Evolutionary conservation across 2,888 invertebrate species (phyloP), one percentile per base, ranked within the genome.

Genomic region (Caenorhabditis sp.): DNA sequence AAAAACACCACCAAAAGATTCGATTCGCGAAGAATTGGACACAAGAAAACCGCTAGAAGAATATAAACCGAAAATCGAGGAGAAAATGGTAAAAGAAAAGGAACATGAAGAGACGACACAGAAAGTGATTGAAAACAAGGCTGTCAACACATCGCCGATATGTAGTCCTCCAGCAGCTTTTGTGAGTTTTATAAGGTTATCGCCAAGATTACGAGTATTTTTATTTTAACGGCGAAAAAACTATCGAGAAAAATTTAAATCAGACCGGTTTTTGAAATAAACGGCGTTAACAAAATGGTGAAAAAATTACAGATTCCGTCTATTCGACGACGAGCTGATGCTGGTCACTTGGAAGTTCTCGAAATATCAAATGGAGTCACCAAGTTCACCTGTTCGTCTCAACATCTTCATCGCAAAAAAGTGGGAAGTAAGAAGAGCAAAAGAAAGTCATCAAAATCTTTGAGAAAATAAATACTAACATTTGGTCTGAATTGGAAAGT

Each of bases 291-390:
- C n/a, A n/a, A n/a, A n/a, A n/a, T n/a, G n/a, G n/a, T n/a, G n/a
- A n/a, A n/a, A n/a, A n/a, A n/a, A n/a, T 10, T 49, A 8, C 49
- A 26, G 23, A 6, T n/a, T 17, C 21, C n/a, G n/a, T 27, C 51
- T 0, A 14, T 60, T 63, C 50, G 50, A 62, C 70, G 66, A 6
- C 49, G 37, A 37, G 62, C 70, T 21, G 70, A 71, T 36, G n/a
- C 51, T 59, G 70, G 70, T 54, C 59, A 71, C 6, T 61, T 71
- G 24, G 50, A 27, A 19, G 62, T 71, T 51, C 12, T 66, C 0
- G 24, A 50, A 1, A 66, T 66, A 23, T 55, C 59, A 14, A 50
- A 66, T 27, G 70, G 66, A 49, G 59, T 66, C 8, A 66, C 66
- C n/a, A 63, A 62, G 1, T 66, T 71, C 53, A 36, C 36, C 0